Base-by-base conservation (phyloP, 2,888 invertebrate species). In the Thysanoteuthis rhombus region DNA sequence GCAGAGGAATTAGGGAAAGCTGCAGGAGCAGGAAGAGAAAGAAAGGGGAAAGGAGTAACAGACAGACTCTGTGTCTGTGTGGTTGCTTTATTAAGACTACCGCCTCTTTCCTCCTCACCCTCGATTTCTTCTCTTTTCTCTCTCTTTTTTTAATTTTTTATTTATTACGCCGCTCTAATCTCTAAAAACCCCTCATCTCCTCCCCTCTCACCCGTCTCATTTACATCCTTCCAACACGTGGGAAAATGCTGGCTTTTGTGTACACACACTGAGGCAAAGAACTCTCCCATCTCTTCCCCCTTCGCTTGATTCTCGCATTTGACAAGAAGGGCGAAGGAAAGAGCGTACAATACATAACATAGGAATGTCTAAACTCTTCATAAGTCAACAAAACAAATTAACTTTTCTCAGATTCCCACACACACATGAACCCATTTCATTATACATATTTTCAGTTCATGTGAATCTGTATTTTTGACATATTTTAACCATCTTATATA, bases 1-100 rank as follows among this genome's bases (percentile, higher is more conserved):
- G 28, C 10, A 28, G 40, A 89, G 92, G 92, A 92, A 92, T 92
- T 91, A 94, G 92, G 75, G n/a, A 75, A 75, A 89, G 92, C 92
- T 32, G 58, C 36, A 52, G 36, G 93, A 93, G 93, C 58, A 90
- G n/a, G 52, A 89, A 90, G 22, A 90, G 22, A 90, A 39, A 19
- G 19, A 38, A 10, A 90, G 32, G n/a, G 4, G 28, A 90, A 39
- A 42, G 25, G 10, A 38, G 28, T 4, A 40, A 40, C 39, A 38
- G 25, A 90, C 22, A 90, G 90, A 39, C 25, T 10, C 25, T 90
- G 90, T 90, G 90, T 90, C 40, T 39, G 90, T 90, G 90, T 90
- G 42, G 25, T 52, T 52, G 52, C 52, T 52, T 52, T 52, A 52
- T 22, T 52, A 52, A 52, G 5, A 12, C 52, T 6, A 0, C 52